Evolutionary conservation across 2,888 invertebrate genomes (phyloP), one percentile per base, ranked within the genome.

Genomic region (Caenorhabditis uteleia): DNA sequence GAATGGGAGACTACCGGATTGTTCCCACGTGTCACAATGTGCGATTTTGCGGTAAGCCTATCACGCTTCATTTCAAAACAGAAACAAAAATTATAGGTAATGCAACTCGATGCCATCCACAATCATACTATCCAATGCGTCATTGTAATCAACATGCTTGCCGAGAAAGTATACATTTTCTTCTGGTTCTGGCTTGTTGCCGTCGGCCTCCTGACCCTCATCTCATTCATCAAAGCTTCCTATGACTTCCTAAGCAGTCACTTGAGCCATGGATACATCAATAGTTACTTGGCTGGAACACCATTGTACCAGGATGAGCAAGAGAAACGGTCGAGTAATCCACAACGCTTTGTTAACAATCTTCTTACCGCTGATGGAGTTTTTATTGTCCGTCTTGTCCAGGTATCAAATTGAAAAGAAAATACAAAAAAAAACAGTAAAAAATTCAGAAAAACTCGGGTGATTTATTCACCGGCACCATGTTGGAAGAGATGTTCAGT

Each of bases 111-210:
- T 25, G 74, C 75, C 43, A 72, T 81, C 44, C 81, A 81, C 49
- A 72, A 81, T 21, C 80, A 81, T 75, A 82, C 79, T 10, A 81
- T 81, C 16, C 81, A 81, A 55, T 81, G 81, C 40, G 81, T 81
- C 2, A 66, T 73, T 20, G 70, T 75, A 43, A 73, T 75, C 56
- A 75, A 75, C 49, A 75, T 75, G 75, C 68, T 72, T 39, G 70
- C 75, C 8, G 64, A 64, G 38, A 64, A 64, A 31, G 57, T 64
- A 25, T 70, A 70, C 49, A 58, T 70, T 18, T 68, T 68, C 49
- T 54, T 68, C 48, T 68, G 70, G 62, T 81, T 81, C 69, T 81
- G 81, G 81, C 80, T 82, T 59, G 33, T 80, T 14, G 60, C 77
- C n/a, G 75, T 80, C 36, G 82, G 80, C n/a, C 54, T 70, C 12